Base-by-base conservation (phyloP, 2,113 vertebrate species). In the Xiphias gladius region DNA sequence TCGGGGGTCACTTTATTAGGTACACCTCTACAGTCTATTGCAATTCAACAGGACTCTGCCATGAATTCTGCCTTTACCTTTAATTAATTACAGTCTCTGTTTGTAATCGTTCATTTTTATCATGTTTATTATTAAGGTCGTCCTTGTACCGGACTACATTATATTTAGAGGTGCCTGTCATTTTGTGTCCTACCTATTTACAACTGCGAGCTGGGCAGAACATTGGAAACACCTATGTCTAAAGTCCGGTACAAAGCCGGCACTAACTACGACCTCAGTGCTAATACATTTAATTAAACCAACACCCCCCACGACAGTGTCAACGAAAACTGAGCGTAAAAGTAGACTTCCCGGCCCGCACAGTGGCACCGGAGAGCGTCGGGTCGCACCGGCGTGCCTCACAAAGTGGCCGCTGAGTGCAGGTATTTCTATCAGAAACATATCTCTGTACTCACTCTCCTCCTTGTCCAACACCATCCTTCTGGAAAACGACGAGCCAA, bases 391-490 rank as follows among this genome's bases (percentile, higher is more conserved):
- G 16, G 50, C 26, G 50, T 39, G 1, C 46, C n/a, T 58, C 20
- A 58, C 58, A 58, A 71, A 41, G 22, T 71, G 68, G 13, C 32
- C 50, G 9, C 67, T 28, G 16, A 22, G 24, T 30, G n/a, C 10
- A 35, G 19, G 59, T 20, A 16, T 7, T 7, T 8, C 8, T 41
- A 35, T 57, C 20, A 37, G 67, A 70, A 35, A 52, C 20, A 32
- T 20, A 48, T 28, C 39, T 73, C 13, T 52, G 43, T 94, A 97
- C 97, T 96, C 95, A 98, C 97, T 97, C 93, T 98, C 97, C 95
- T 98, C 97, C 96, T 97, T 97, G 96, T 98, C 97, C 95, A 98
- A 95, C 93, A 98, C 97, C 97, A 98, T 98, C 95, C 96, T 97
- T 91, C 94, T 91, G 6, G 83, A 84, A 86, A 82, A 41, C 46